Conservation (phyloP, 30 jellyfish, hydroid and myxozoan genomes). For the Hydra vulgaris region DNA sequence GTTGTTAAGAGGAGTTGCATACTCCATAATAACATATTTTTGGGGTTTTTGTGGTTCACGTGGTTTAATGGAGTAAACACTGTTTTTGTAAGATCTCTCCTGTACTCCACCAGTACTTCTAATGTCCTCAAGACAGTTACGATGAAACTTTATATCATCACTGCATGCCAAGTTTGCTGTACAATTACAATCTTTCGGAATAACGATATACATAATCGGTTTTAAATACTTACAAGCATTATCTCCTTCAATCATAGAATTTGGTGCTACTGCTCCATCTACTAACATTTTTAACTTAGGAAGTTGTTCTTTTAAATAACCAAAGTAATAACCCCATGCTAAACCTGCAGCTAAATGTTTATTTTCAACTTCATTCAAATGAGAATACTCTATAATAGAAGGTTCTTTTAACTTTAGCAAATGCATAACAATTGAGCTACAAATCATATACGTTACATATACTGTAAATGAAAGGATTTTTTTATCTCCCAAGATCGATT, state of each 20-base stretch:
- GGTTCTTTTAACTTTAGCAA: conserved; percentile 21
- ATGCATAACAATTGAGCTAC: conserved; percentile 7
- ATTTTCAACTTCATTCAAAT: conserved; percentile 39
- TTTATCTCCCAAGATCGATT: neutral
- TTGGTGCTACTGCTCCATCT: neutral
- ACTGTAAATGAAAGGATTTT: neutral
- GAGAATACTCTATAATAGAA: conserved; percentile 44
- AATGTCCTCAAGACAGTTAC: conserved; percentile 19
- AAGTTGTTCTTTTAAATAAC: conserved; percentile 46
- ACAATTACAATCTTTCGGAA: conserved; percentile 69
- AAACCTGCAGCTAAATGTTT: conserved; percentile 78
- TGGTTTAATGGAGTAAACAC: conserved; percentile 17
- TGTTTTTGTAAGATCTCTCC: conserved; percentile 55
- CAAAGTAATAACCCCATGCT: conserved; percentile 83
- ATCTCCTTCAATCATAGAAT: conserved; percentile 37
- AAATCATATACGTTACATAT: neutral
- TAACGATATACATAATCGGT: conserved; percentile 44
- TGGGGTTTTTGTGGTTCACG: neutral
- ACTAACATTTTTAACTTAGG: conserved; percentile 36
- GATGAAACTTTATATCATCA: conserved; percentile 31
- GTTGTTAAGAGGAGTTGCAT: conserved; percentile 59
- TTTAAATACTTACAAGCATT: conserved; percentile 33
- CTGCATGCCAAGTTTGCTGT: conserved; percentile 19
- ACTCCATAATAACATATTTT: conserved; percentile 55
- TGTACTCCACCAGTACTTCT: conserved; percentile 62